Evolutionary conservation across 2,113 vertebrate genomes (phyloP), one percentile per base, ranked within the genome.

Genomic region (Cromileptes altivelis): DNA sequence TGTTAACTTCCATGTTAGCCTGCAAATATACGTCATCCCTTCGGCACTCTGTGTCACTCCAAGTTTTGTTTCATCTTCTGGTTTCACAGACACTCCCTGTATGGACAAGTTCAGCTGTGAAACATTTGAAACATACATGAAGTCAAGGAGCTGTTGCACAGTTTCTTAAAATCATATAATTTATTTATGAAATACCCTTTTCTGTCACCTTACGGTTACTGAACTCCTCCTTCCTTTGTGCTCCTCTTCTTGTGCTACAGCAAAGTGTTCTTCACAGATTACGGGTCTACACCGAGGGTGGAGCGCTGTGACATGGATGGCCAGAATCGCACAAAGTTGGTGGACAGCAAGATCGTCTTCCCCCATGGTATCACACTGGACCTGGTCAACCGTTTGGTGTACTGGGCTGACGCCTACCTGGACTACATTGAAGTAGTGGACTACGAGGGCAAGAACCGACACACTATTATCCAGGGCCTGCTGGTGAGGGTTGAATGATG

Each of bases 371-470:
- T 99, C 92, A 98, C 98, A 0, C 84, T 99, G 91, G 98, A 99
- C 94, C 91, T 99, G 89, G 98, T 98, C 92, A 99, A 94, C 95
- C 95, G 97, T n/a, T 90, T 99, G 33, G 98, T 99, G 50, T 99
- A 99, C 94, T 99, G 98, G 98, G 98, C 98, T 0, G 98, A 99
- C 0, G 98, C 98, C 60, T 99, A 99, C 91, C 96, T 99, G 93
- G 98, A 99, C 94, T 99, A 99, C 83, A 99, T 99, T 0, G 98
- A 99, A 84, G 98, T 99, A 94, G 98, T 99, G 37, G 97, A 99
- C 82, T 99, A 99, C 0, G 98, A 99, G 90, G 98, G 98, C 92
- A 99, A 98, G 88, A 97, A 98, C 94, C 95, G 98, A 18, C 98
- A 99, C 86, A 99, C 98, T 79, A 97, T 99, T 92, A 99, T 99